phyloP scores from a whole-genome alignment of 2,113 vertebrate genomes.

The Nyctereutes procyonoides region DNA sequence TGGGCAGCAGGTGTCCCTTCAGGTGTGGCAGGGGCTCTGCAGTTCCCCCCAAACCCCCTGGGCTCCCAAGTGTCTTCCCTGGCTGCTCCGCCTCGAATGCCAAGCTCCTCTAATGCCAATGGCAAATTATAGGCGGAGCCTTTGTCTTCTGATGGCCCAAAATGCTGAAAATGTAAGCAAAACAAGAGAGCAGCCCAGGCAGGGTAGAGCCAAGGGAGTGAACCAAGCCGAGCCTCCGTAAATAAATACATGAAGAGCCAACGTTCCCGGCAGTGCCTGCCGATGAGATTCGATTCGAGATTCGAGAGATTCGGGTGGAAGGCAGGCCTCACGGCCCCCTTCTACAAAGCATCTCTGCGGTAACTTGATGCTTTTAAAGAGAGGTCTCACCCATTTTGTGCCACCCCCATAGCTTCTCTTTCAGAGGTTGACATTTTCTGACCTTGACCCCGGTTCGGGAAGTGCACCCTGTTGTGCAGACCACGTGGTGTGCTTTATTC shows the following conservation, averaged over 20 bases:
- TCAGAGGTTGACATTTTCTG: constrained; percentile 32
- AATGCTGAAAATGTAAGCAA: background rate
- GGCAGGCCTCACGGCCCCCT: background rate
- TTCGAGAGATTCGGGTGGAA: too few relatives aligned
- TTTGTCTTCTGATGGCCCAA: background rate
- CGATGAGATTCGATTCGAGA: background rate
- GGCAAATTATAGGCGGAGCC: background rate
- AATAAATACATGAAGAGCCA: background rate
- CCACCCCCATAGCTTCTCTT: background rate
- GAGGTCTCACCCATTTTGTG: background rate
- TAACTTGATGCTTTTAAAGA: background rate
- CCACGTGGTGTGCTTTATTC: constrained; percentile 8
- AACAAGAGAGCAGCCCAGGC: background rate
- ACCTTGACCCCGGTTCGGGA: constrained; percentile 40
- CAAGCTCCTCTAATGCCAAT: background rate
- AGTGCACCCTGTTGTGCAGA: background rate
- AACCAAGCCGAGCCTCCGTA: background rate
- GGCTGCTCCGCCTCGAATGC: background rate
- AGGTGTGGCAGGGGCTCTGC: background rate
- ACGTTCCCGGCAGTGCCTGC: background rate
- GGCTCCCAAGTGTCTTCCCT: rapidly evolving
- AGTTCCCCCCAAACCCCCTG: background rate
- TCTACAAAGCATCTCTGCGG: background rate
- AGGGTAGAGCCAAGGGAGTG: background rate
- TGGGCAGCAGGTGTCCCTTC: background rate